Conservation (phyloP, 2,113 vertebrate species). For the Neogobius melanostomus region DNA sequence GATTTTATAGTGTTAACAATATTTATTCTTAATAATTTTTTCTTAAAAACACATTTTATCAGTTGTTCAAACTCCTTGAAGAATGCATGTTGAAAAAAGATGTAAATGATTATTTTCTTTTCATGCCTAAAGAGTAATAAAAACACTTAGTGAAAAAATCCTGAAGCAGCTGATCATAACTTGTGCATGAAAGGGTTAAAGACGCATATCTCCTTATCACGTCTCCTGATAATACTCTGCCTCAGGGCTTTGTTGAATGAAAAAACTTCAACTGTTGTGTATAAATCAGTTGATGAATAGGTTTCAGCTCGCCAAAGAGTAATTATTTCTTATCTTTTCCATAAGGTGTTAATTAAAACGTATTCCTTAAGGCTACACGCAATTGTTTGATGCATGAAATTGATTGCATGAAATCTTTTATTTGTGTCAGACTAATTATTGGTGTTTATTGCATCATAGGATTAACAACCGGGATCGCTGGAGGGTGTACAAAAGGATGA, state of each 20-base stretch:
- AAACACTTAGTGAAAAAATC: too few species aligned
- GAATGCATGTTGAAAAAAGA: too few species aligned
- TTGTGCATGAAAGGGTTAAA: background rate
- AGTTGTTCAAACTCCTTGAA: too few species aligned
- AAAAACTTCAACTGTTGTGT: background rate
- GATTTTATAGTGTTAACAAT: too few species aligned
- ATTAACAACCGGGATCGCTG: conserved; percentile 78
- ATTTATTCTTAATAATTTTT: too few species aligned
- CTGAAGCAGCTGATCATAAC: too few species aligned
- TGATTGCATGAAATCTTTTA: background rate
- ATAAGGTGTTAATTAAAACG: background rate
- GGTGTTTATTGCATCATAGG: conserved; percentile 66
- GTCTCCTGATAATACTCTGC: background rate
- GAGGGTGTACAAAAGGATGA: conserved; percentile 80
- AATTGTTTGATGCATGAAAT: background rate
- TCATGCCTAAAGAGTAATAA: too few species aligned
- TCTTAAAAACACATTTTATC: too few species aligned
- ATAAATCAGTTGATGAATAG: background rate
- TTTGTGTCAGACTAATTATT: conserved; percentile 1
- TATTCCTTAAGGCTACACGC: background rate
- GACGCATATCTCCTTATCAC: background rate
- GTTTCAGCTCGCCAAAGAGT: background rate
- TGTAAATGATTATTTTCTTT: too few species aligned
- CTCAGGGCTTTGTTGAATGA: background rate
- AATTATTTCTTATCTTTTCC: conserved; percentile 1